A percentile compares a stretch with the other conserved stretches of the same genome.
These are phyloP conservation scores for Premnoplex brunnescens DNA, from an alignment of 2,797 vertebrate species.

Conservation along the genomic window DNA sequence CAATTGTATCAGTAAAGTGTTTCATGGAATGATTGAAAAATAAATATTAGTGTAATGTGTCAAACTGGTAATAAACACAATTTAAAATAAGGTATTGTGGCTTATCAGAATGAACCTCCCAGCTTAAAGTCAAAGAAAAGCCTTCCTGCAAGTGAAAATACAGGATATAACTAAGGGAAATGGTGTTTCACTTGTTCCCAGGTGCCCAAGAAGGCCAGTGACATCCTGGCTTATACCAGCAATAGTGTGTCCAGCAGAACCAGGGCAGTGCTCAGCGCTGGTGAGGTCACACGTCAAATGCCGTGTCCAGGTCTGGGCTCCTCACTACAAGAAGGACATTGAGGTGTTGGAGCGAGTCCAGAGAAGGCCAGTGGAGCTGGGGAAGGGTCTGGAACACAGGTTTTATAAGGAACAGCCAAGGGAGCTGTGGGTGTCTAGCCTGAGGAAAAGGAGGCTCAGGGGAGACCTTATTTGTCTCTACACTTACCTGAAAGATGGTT, in stretches of 20 bases:
- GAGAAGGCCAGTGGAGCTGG: background rate
- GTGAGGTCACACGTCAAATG: background rate
- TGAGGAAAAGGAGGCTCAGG: background rate
- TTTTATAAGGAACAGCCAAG: background rate
- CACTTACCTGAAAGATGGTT: background rate
- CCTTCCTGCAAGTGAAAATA: background rate
- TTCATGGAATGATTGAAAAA: background rate
- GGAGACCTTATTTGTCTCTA: background rate
- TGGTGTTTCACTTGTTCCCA: background rate
- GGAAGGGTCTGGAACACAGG: background rate
- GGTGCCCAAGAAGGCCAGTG: background rate
- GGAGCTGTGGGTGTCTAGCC: background rate
- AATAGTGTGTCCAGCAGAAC: background rate
- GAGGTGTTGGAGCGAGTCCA: background rate
- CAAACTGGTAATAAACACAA: background rate
- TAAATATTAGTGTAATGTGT: background rate
- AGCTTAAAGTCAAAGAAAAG: background rate
- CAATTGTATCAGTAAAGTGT: background rate
- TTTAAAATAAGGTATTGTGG: background rate
- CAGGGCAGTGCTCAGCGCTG: background rate
- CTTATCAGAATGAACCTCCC: background rate
- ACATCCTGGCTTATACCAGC: background rate
- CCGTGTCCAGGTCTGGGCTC: background rate
- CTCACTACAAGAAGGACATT: background rate
- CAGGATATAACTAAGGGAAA: background rate